Evolutionary conservation across 2,888 invertebrate genomes (phyloP).

Genomic region (Zhuqinia jingwanae): DNA sequence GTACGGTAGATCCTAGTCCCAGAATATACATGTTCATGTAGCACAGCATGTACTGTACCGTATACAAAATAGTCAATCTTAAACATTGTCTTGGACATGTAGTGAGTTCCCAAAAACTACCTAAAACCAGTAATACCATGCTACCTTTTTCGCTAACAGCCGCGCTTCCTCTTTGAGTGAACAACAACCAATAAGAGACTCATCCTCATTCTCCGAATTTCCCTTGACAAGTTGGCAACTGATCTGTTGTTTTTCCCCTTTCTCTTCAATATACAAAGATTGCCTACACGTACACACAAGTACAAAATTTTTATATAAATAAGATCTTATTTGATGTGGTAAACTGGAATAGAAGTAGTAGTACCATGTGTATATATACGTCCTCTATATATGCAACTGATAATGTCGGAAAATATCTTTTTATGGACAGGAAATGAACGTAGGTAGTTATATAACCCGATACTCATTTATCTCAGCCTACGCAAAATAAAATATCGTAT

Average conservation of each 20-base stretch:
- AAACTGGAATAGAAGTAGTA: background rate
- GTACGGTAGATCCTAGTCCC: no score
- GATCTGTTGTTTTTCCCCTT: slow-evolving; percentile 51
- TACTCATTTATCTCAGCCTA: slow-evolving; percentile 62
- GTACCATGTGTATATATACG: no score
- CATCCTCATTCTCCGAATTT: background rate
- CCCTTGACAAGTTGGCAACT: slow-evolving; percentile 39
- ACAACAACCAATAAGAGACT: background rate
- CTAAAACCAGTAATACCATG: no score
- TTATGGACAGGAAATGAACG: slow-evolving; percentile 41
- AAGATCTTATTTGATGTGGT: no score
- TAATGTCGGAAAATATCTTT: slow-evolving; percentile 1
- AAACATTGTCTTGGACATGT: no score
- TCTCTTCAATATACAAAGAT: no score
- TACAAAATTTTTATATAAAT: slow-evolving; percentile 7
- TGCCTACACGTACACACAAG: background rate
- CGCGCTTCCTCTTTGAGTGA: background rate
- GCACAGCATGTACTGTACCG: no score
- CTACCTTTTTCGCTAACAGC: no score
- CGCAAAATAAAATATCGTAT: no score
- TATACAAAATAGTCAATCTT: no score
- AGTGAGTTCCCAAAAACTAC: no score
- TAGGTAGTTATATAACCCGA: slow-evolving; percentile 39
- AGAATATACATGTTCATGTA: no score
- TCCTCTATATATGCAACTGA: background rate